Evolutionary conservation across 2,888 invertebrate genomes (phyloP).

Genomic region (Heliconius ethilla): DNA sequence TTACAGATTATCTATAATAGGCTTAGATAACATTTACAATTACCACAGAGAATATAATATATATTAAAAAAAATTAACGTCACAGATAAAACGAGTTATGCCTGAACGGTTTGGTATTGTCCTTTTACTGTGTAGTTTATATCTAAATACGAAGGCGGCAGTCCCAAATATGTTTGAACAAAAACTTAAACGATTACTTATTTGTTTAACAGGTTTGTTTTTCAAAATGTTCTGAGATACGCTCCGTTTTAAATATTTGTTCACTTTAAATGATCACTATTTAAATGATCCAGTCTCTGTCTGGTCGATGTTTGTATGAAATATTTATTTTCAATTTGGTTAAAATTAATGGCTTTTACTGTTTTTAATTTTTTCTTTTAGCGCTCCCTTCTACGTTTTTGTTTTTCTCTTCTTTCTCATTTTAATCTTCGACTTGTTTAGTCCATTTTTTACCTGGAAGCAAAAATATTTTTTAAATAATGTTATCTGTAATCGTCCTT

Average conservation of each 20-base stretch:
- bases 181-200: constrained; percentile 75
- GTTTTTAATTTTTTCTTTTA: constrained; percentile 35
- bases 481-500: not conserved
- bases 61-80: not conserved
- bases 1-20: not conserved
- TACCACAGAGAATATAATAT: constrained; percentile 29
- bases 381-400: constrained; percentile 46
- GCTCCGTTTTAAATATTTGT: constrained; percentile 43
- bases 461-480: constrained; percentile 46
- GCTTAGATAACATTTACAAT: constrained; percentile 19
- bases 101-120: constrained; percentile 28
- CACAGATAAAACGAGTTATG: constrained; percentile 14
- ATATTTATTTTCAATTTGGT: constrained; percentile 47
- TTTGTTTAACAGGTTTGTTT: constrained; percentile 64
- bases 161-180: constrained; percentile 71
- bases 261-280: constrained; percentile 48
- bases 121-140: constrained; percentile 57
- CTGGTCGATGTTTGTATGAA: constrained; percentile 58
- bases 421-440: constrained; percentile 53
- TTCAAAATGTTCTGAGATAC: constrained; percentile 52
- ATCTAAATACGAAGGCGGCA: constrained; percentile 64
- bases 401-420: constrained; percentile 79
- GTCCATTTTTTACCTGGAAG: constrained; percentile 60
- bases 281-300: constrained; percentile 62
- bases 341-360: constrained; percentile 30